A percentile compares a stretch with the other conserved stretches of the same genome.
These are phyloP conservation scores for Scophthalmus maximus DNA, from an alignment of 2,113 vertebrate species.

Conservation along the genomic window DNA sequence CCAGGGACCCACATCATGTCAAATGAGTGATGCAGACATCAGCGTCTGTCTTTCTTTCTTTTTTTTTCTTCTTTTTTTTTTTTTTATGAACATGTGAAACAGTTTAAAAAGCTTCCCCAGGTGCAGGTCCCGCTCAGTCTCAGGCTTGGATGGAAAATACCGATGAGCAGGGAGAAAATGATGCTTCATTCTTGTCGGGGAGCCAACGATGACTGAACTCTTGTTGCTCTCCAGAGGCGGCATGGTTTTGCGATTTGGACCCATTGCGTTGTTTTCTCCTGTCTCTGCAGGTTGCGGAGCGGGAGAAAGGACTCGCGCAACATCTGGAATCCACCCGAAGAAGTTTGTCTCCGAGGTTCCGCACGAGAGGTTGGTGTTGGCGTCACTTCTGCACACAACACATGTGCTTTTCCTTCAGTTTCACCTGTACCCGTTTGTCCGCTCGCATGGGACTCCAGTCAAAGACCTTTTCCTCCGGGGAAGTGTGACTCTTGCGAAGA, in stretches of 20 bases:
- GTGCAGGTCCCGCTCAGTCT: constrained; percentile 42
- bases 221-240: constrained; percentile 49
- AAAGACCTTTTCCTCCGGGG: constrained; percentile 9
- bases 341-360: constrained; percentile 9
- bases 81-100: constrained; percentile 62
- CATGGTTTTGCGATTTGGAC: constrained; percentile 61
- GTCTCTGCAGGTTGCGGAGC: constrained; percentile 45
- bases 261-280: constrained; percentile 41
- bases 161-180: constrained; percentile 32
- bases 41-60: constrained; percentile 14
- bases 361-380: constrained; percentile 59
- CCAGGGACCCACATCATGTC: background rate
- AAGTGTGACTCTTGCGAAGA: background rate
- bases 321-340: constrained; percentile 23
- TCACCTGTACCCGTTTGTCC: background rate
- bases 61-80: constrained; percentile 37
- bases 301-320: constrained; percentile 1
- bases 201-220: constrained; percentile 46
- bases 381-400: background rate
- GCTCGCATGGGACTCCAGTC: background rate
- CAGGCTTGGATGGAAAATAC: constrained; percentile 65
- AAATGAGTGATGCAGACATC: constrained; percentile 47
- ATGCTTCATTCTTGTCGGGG: constrained; percentile 32
- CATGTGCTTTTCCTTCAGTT: constrained; percentile 5
- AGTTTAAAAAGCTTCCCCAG: constrained; percentile 59